Evolutionary conservation across 2,113 vertebrate species (phyloP).

Genomic region (Phaethon lepturus): DNA sequence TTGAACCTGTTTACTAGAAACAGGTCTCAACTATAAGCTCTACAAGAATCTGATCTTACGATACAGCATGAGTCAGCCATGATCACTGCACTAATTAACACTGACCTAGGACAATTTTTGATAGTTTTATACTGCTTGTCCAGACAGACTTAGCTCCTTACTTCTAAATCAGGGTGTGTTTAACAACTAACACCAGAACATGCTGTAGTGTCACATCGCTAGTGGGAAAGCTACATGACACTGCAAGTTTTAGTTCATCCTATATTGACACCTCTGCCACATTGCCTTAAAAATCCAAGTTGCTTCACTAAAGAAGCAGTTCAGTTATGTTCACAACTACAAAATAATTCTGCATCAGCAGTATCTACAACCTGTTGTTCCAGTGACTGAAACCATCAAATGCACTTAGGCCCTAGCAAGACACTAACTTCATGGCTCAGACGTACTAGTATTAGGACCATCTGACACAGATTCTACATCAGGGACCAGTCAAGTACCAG

Average conservation of each 20-base stretch:
- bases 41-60: not conserved
- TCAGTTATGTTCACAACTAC: not conserved
- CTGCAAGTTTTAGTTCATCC: not conserved
- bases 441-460: not conserved
- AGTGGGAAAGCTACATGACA: not conserved
- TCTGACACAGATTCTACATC: not conserved
- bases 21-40: not conserved
- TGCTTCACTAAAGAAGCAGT: not conserved
- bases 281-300: not conserved
- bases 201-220: not conserved
- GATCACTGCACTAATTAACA: not conserved
- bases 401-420: not conserved
- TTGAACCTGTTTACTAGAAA: constrained; percentile 34
- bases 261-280: not conserved
- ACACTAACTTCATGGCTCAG: not conserved
- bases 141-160: not conserved
- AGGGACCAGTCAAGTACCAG: not conserved
- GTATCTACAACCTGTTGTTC: not conserved
- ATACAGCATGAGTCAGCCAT: not conserved
- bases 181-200: not conserved
- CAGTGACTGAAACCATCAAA: not conserved
- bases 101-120: not conserved
- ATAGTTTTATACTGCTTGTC: not conserved
- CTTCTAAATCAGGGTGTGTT: not conserved
- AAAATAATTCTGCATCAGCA: not conserved